Evolutionary conservation across 1,140 invertebrate genomes (phyloP), one percentile per base, ranked within the genome.

Genomic region (Zaprionus ornatus): DNA sequence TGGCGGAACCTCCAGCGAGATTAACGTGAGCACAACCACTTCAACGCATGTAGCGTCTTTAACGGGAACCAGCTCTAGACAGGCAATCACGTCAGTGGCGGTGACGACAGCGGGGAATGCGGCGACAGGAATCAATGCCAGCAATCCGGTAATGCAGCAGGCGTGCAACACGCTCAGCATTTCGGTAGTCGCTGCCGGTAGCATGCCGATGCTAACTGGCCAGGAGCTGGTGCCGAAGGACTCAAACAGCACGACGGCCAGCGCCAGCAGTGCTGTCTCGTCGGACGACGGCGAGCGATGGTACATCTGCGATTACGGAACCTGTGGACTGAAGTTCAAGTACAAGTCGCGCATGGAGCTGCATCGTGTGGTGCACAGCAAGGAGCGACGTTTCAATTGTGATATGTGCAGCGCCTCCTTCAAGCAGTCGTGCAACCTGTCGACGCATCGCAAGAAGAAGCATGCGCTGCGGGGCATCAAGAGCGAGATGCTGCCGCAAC

Each of bases 401-500:
- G 91, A 92, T 63, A 70, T 92, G 50, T 92, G 91, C 68, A 85
- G 60, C 55, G 91, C 91, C 48, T 92, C 91, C 57, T 92, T 92
- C 19, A 92, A 92, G 57, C 91, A 92, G 61, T 92, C 91, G 2
- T 92, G 91, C 56, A 92, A 92, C 63, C 63, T 92, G 25, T 92
- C 91, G 15, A 92, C 91, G 61, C 91, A 92, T 60, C 91, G 91
- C 17, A 92, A 92, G 23, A 92, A 92, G 48, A 92, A 92, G 74
- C 91, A 92, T 37, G 56, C 78, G 57, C 59, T 92, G 23, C 73
- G 91, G 62, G 91, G 91, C 71, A 84, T 88, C 50, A 91, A 90
- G 35, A 81, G 52, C 35, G 85, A 90, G 0, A 63, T 90, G 48
- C 23, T 90, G 57, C 85, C 85, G 67, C 85, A 90, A 73, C 85